Evolutionary conservation across 2,888 invertebrate genomes (phyloP), one percentile per base, ranked within the genome.

Genomic region (Piscicola geometra): DNA sequence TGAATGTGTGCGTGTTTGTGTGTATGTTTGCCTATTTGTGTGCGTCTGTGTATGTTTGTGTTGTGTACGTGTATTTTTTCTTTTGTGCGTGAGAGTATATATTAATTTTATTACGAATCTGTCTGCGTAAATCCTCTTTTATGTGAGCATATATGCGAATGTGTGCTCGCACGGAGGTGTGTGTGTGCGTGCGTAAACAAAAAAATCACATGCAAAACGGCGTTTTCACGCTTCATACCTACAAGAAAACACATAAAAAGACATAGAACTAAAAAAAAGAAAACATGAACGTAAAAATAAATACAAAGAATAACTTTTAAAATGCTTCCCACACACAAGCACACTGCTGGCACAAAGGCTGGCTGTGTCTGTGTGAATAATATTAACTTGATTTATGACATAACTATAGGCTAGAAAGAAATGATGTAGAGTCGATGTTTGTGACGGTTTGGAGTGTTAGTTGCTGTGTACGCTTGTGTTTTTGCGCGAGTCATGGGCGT

Each of bases 371-470:
- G 60, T 56, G 60, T 56, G 60, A 56, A 56, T 56, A 56, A 25
- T 56, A 56, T 56, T 56, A 56, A 56, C 3, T 18, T 56, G 60
- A 56, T 56, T 56, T 56, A 56, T 56, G 9, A 56, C n/a, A 56
- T 56, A 56, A 56, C 60, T 56, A 56, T 56, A 56, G 60, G 25
- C 60, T 56, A 56, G 60, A 56, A 56, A 15, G 5, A 5, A 56
- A n/a, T 56, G 21, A 25, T 25, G 25, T 41, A 56, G 21, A 56
- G 5, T 3, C 60, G 60, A 21, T n/a, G 25, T 56, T 41, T 41
- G 41, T 41, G 41, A 41, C 41, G 41, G 41, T 41, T 41, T 9
- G 41, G 9, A 5, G 9, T 41, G 41, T 41, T 41, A 41, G 41
- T 41, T 41, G 5, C 15, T 56, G 5, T 56, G 25, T 56, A 25